These are phyloP conservation scores for Cheiracanthium punctorium DNA, from an alignment of 2,888 invertebrate species.

Conservation along the genomic window DNA sequence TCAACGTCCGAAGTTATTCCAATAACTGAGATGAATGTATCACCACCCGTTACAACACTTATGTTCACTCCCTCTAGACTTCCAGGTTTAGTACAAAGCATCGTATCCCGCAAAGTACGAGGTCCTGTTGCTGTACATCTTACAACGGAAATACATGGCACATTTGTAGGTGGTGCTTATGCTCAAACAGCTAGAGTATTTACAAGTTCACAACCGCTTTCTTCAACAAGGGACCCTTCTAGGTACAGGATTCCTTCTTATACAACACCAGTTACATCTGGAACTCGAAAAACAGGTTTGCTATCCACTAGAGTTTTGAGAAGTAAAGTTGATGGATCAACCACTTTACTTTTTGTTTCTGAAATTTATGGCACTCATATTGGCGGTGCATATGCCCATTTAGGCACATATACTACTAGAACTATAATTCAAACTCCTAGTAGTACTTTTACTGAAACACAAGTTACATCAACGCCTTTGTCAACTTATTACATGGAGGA, in stretches of 20 bases:
- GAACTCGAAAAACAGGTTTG: conserved; percentile 62
- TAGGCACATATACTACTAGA: conserved; percentile 70
- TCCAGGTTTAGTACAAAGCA: conserved; percentile 53
- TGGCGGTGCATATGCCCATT: conserved; percentile 71
- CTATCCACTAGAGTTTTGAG: conserved; percentile 67
- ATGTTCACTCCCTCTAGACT: conserved; percentile 43
- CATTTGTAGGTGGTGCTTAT: conserved; percentile 58
- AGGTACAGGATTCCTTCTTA: conserved; percentile 26
- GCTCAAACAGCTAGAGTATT: conserved; percentile 62
- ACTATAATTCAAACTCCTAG: conserved; percentile 21
- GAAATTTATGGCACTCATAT: conserved; percentile 72
- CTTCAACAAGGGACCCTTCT: conserved; percentile 39
- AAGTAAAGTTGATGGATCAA: conserved; percentile 45
- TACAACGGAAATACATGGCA: conserved; percentile 64
- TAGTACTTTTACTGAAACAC: neutral
- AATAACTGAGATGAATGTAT: conserved; percentile 57
- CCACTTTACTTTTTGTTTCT: conserved; percentile 59
- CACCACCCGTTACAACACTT: conserved; percentile 30
- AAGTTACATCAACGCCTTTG: conserved; percentile 9
- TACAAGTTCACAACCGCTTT: conserved; percentile 57
- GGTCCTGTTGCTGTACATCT: conserved; percentile 56
- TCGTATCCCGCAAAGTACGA: conserved; percentile 48
- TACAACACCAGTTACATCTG: conserved; percentile 9
- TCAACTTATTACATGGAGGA: conserved; percentile 46
- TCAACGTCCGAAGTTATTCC: conserved; percentile 67